Conservation (phyloP, 2,797 vertebrate genomes). For the Ispidina lecontei region DNA sequence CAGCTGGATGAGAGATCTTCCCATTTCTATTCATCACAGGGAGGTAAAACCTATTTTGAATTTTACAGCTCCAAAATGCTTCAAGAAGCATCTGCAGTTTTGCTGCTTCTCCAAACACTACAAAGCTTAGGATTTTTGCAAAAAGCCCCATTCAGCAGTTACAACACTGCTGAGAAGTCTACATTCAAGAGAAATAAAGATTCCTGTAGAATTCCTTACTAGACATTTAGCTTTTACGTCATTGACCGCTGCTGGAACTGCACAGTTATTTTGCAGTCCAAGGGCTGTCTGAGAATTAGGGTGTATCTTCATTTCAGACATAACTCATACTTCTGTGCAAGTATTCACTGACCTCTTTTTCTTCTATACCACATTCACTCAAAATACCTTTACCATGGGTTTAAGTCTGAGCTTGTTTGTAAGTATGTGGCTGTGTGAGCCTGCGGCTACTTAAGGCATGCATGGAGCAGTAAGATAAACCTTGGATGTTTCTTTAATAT, state of each 20-base stretch:
- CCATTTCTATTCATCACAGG: neutral
- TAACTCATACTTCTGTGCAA: conserved; percentile 63
- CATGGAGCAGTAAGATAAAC: neutral
- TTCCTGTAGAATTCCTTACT: conserved; percentile 48
- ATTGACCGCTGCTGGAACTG: conserved; percentile 43
- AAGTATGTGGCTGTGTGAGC: neutral
- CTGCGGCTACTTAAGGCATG: neutral
- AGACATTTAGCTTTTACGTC: conserved; percentile 34
- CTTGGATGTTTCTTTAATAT: neutral
- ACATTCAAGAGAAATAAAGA: neutral
- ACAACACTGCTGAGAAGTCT: neutral
- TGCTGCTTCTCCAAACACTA: neutral
- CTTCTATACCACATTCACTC: neutral
- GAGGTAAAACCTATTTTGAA: neutral
- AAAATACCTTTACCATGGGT: neutral
- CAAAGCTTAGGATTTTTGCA: neutral
- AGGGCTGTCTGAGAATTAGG: conserved; percentile 58
- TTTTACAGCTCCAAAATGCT: neutral
- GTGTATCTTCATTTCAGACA: conserved; percentile 70
- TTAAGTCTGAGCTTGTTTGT: neutral
- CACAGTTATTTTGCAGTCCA: conserved; percentile 33
- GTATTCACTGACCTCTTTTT: conserved; percentile 52
- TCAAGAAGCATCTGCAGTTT: neutral
- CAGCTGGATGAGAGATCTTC: conserved; percentile 5
- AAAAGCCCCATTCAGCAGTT: neutral